phyloP scores from a whole-genome alignment of 1,140 invertebrate genomes.

The Asbolus verrucosus region DNA sequence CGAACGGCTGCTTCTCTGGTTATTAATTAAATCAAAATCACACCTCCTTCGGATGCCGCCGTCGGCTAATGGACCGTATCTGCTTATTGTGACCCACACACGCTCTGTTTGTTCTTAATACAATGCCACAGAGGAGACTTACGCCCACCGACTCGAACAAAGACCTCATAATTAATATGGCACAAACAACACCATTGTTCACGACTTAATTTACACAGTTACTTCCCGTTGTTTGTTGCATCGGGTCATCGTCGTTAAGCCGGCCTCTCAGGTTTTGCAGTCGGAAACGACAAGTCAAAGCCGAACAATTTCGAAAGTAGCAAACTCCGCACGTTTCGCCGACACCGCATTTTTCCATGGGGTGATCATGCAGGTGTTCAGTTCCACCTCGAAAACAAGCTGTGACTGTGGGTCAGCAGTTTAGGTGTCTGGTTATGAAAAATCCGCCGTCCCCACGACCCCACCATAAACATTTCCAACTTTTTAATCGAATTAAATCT shows the following conservation, averaged over 20 bases:
- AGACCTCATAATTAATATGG: slow-evolving; percentile 37
- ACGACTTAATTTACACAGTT: slow-evolving; percentile 33
- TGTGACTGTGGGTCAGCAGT: slow-evolving; percentile 42
- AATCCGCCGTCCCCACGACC: background rate
- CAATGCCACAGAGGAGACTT: slow-evolving; percentile 34
- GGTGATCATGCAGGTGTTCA: too few species aligned
- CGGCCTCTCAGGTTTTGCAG: slow-evolving; percentile 6
- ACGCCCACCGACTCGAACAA: slow-evolving; percentile 34
- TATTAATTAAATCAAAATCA: slow-evolving; percentile 45
- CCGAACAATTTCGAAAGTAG: too few species aligned
- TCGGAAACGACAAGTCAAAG: slow-evolving; percentile 3
- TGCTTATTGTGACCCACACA: slow-evolving; percentile 41
- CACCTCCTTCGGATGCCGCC: slow-evolving; percentile 25
- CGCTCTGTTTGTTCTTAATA: slow-evolving; percentile 36
- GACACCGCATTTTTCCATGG: too few species aligned
- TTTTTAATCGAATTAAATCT: slow-evolving; percentile 39
- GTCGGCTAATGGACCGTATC: slow-evolving; percentile 36
- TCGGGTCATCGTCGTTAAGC: slow-evolving; percentile 4
- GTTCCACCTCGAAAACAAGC: background rate
- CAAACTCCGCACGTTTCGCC: too few species aligned
- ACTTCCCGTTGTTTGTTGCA: slow-evolving; percentile 34
- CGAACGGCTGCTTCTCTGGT: background rate
- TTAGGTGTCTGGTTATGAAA: slow-evolving; percentile 41
- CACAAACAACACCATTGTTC: slow-evolving; percentile 33
- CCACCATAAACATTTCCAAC: slow-evolving; percentile 14